phyloP scores from a whole-genome alignment of 2,888 invertebrate species.

The Leucoma salicis region DNA sequence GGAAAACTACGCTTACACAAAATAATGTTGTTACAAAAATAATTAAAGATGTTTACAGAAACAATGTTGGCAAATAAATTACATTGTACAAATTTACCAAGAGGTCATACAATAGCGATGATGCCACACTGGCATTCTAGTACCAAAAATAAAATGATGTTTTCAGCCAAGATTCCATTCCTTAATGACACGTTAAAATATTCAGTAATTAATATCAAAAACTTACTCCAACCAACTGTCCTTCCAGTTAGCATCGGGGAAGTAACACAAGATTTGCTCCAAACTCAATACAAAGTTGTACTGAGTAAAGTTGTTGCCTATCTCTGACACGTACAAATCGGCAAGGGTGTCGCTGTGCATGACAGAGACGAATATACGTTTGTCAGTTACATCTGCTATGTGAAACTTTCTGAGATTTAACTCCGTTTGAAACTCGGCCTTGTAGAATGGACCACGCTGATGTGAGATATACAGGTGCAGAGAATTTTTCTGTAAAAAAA shows the following conservation, averaged over 20 bases:
- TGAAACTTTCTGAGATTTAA: slow-evolving; percentile 86
- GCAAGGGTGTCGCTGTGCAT: slow-evolving; percentile 88
- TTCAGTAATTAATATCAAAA: not conserved
- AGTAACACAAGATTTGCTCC: slow-evolving; percentile 90
- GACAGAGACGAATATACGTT: slow-evolving; percentile 90
- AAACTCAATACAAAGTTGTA: slow-evolving; percentile 90
- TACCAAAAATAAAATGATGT: slow-evolving; percentile 15
- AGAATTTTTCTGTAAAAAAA: slow-evolving; percentile 63
- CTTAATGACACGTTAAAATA: not conserved
- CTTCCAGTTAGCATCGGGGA: slow-evolving; percentile 91
- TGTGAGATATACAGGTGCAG: slow-evolving; percentile 89
- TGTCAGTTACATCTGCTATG: slow-evolving; percentile 91
- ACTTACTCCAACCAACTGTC: slow-evolving; percentile 92
- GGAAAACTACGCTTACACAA: too few species aligned
- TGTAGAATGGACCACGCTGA: slow-evolving; percentile 86
- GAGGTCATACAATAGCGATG: not conserved
- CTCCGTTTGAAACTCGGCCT: slow-evolving; percentile 89
- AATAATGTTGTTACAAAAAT: too few species aligned
- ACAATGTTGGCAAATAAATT: not conserved
- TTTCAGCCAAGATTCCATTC: slow-evolving; percentile 11
- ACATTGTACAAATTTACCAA: not conserved
- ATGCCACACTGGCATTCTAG: slow-evolving; percentile 7
- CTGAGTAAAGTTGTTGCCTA: slow-evolving; percentile 83
- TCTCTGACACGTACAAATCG: slow-evolving; percentile 91
- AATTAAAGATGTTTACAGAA: not conserved